These are phyloP conservation scores for Rhea americana DNA, from an alignment of 2,113 vertebrate species.

Conservation along the genomic window DNA sequence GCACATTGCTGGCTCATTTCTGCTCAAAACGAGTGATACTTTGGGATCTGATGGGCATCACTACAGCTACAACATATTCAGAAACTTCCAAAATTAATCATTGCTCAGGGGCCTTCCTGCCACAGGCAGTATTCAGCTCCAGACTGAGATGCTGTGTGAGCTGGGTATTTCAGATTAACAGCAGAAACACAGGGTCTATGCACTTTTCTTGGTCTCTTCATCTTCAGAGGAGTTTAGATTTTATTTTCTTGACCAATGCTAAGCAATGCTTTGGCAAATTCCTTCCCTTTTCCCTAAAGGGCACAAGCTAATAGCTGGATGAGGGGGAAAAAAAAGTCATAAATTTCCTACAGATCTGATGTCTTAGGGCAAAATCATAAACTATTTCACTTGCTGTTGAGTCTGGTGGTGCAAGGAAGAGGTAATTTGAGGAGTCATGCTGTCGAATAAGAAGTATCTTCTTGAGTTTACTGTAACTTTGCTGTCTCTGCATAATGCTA, in stretches of 20 bases:
- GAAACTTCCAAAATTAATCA: not conserved
- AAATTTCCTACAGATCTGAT: not conserved
- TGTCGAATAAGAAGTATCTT: not conserved
- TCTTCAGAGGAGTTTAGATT: not conserved
- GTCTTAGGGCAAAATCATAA: not conserved
- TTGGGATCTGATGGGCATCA: not conserved
- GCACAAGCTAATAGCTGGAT: not conserved
- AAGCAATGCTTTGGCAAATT: not conserved
- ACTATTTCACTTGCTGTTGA: not conserved
- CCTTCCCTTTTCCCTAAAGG: not conserved
- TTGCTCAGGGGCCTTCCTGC: accelerated
- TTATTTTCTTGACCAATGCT: not conserved
- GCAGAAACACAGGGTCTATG: accelerated
- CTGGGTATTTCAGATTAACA: not conserved
- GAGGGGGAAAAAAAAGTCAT: not conserved
- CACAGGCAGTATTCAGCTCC: not conserved
- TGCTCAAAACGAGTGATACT: not conserved
- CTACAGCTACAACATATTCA: accelerated
- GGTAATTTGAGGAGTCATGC: not conserved
- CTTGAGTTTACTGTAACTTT: not conserved
- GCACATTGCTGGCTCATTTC: too few relatives aligned
- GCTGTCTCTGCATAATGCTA: not conserved
- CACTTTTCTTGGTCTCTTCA: accelerated
- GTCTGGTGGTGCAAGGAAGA: not conserved
- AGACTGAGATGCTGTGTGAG: not conserved